A percentile compares a stretch with the other conserved stretches of the same genome.
These are phyloP conservation scores for Harpegnathos saltator DNA, from an alignment of 1,140 invertebrate genomes.

Conservation along the genomic window DNA sequence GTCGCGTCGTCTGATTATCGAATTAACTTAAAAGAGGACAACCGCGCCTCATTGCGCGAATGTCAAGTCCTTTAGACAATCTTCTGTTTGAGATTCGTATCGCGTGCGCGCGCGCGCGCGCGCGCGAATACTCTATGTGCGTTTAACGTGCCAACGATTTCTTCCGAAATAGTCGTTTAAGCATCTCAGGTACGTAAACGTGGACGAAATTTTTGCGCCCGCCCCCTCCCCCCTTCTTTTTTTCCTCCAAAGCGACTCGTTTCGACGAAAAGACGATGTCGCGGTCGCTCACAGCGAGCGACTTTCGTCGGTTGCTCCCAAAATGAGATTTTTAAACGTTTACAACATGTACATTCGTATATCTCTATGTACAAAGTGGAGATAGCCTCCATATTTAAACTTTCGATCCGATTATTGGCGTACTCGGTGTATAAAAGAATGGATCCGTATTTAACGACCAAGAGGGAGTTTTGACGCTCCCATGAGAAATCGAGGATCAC, in stretches of 20 bases:
- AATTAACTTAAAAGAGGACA: not conserved
- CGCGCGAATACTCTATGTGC: conserved; percentile 39
- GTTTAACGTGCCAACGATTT: conserved; percentile 60
- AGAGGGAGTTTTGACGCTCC: not conserved
- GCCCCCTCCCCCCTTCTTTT: not conserved
- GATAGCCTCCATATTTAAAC: not conserved
- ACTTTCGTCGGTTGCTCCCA: conserved; percentile 60
- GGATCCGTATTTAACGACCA: not conserved
- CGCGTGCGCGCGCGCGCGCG: no score
- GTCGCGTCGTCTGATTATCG: not conserved
- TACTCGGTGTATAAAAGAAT: not conserved
- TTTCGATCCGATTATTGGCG: not conserved
- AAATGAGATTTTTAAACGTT: conserved; percentile 47
- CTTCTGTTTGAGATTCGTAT: conserved; percentile 3
- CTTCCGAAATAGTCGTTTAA: conserved; percentile 58
- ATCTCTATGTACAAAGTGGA: conserved; percentile 33
- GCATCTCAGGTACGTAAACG: conserved; percentile 72
- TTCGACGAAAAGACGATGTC: conserved; percentile 18
- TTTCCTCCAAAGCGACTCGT: conserved; percentile 28
- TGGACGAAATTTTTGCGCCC: conserved; percentile 73
- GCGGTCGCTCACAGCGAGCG: not conserved
- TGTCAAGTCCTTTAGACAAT: not conserved
- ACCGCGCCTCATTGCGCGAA: not conserved
- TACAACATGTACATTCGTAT: conserved; percentile 6
- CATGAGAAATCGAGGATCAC: not conserved